Evolutionary conservation across 2,797 vertebrate genomes (phyloP).

Genomic region (Darevskia mixta): DNA sequence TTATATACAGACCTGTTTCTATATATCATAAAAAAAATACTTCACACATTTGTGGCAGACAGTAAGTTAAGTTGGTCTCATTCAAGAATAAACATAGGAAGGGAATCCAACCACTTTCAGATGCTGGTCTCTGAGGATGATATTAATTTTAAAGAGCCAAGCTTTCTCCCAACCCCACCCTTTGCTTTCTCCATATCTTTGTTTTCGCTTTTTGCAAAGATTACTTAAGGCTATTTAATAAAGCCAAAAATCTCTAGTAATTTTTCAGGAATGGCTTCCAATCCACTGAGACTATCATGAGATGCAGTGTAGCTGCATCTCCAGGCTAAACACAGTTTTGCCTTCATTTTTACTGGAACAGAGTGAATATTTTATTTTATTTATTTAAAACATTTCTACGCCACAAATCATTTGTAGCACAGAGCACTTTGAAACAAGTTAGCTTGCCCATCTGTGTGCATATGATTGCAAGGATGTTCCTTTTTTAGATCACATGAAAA

Average conservation of each 20-base stretch:
- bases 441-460: neutral
- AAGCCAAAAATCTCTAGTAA: conserved; percentile 21
- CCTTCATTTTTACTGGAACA: neutral
- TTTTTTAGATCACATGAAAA: neutral
- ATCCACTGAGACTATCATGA: neutral
- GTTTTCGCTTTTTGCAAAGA: conserved; percentile 20
- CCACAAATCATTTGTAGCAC: conserved; percentile 15
- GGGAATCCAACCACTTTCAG: conserved; percentile 42
- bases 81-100: conserved; percentile 3
- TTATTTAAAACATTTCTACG: conserved; percentile 24
- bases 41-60: neutral
- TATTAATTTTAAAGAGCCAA: conserved; percentile 50
- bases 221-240: conserved; percentile 28
- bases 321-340: neutral
- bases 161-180: neutral
- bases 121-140: conserved; percentile 12
- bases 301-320: conserved; percentile 32
- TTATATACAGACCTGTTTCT: neutral
- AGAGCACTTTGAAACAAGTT: neutral
- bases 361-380: conserved; percentile 21
- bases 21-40: neutral
- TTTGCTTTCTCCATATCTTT: neutral
- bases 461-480: neutral
- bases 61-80: neutral
- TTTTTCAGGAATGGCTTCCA: conserved; percentile 32